phyloP scores from a whole-genome alignment of 2,113 vertebrate genomes.

The Podarcis muralis region DNA sequence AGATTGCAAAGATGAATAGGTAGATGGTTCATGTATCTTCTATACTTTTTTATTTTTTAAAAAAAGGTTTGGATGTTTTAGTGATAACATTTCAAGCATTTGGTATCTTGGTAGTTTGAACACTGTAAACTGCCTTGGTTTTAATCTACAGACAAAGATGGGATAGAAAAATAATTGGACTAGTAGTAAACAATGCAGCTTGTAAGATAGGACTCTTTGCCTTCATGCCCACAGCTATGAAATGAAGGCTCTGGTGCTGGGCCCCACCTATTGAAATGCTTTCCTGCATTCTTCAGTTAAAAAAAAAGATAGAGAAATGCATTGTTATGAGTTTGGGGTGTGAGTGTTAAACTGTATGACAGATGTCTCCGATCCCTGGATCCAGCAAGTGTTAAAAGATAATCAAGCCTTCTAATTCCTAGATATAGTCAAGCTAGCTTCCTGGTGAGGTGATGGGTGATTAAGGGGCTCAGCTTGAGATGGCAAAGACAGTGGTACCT shows the following conservation, averaged over 20 bases:
- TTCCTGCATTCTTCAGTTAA: neutral
- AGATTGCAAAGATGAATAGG: neutral
- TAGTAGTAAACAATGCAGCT: neutral
- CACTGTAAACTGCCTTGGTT: neutral
- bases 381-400: too few relatives aligned
- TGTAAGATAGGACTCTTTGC: constrained; percentile 15
- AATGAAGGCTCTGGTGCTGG: constrained; percentile 7
- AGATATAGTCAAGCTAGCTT: too few relatives aligned
- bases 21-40: neutral
- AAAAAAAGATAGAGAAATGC: too few relatives aligned
- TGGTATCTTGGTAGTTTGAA: neutral
- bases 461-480: too few relatives aligned
- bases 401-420: too few relatives aligned
- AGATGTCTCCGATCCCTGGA: too few relatives aligned
- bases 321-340: too few relatives aligned
- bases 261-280: neutral
- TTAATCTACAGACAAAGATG: neutral
- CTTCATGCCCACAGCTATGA: fast-evolving
- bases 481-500: too few relatives aligned
- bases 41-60: neutral
- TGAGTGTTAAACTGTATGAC: too few relatives aligned
- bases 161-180: neutral
- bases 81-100: neutral
- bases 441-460: too few relatives aligned
- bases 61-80: neutral